Conservation (phyloP, 2,113 vertebrate species). For the Atlantisia rogersi region DNA sequence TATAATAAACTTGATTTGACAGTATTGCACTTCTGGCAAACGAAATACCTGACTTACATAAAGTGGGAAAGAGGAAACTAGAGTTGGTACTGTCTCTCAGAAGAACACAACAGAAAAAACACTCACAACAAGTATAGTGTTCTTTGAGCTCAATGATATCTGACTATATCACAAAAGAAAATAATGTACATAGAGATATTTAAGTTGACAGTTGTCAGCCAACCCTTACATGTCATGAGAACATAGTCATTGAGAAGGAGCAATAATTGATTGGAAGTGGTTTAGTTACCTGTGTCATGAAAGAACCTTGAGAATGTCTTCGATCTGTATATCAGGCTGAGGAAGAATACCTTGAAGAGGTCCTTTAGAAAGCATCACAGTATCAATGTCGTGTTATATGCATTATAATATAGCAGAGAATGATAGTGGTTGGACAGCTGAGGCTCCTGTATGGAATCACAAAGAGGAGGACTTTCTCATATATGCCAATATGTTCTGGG, state of each 20-base stretch:
- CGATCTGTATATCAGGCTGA: background rate
- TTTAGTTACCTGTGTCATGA: background rate
- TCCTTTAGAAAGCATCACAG: background rate
- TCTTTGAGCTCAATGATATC: background rate
- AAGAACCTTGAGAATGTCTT: background rate
- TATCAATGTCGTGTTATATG: background rate
- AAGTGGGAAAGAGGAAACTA: background rate
- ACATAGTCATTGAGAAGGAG: background rate
- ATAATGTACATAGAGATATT: background rate
- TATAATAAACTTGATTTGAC: background rate
- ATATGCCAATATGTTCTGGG: background rate
- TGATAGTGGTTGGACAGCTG: background rate
- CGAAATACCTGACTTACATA: background rate
- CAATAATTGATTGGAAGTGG: background rate
- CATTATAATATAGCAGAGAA: background rate
- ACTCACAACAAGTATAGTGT: background rate
- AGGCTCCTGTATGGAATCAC: background rate
- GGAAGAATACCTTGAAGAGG: background rate
- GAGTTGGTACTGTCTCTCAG: background rate
- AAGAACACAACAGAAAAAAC: background rate
- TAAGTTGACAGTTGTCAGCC: background rate
- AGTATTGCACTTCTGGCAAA: background rate
- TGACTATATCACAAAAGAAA: background rate
- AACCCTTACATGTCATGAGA: background rate
- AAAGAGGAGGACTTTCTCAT: fast-evolving